Evolutionary conservation across 2,113 vertebrate genomes (phyloP).

Genomic region (Egretta garzetta): DNA sequence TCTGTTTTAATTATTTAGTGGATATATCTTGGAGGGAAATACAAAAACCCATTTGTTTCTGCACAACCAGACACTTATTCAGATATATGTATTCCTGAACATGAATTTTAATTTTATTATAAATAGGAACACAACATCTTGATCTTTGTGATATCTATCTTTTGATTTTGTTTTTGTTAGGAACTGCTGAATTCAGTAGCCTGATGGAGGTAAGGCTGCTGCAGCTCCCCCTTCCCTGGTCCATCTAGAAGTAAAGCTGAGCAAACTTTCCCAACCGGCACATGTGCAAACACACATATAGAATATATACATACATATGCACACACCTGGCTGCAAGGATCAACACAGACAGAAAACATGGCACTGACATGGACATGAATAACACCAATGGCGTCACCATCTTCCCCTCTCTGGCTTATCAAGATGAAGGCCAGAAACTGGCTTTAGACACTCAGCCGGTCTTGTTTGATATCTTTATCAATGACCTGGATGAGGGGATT

Average conservation of each 20-base stretch:
- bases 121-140: neutral
- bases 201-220: neutral
- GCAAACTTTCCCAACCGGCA: neutral
- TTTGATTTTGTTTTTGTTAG: neutral
- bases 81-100: neutral
- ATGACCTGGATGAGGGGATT: no score
- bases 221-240: neutral
- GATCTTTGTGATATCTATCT: neutral
- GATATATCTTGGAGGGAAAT: neutral
- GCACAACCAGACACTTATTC: neutral
- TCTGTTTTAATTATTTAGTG: neutral
- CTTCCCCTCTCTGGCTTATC: neutral
- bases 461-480: no score
- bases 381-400: neutral
- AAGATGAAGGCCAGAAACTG: neutral
- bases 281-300: neutral
- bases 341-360: neutral
- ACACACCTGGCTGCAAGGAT: neutral
- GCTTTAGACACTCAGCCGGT: neutral
- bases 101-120: neutral
- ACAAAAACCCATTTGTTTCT: rapidly evolving
- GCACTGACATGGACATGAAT: rapidly evolving
- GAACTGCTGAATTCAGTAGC: neutral
- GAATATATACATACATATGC: neutral
- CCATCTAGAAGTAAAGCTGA: neutral